phyloP scores from a whole-genome alignment of 2,797 vertebrate genomes.

The Sebastes baramenuke region DNA sequence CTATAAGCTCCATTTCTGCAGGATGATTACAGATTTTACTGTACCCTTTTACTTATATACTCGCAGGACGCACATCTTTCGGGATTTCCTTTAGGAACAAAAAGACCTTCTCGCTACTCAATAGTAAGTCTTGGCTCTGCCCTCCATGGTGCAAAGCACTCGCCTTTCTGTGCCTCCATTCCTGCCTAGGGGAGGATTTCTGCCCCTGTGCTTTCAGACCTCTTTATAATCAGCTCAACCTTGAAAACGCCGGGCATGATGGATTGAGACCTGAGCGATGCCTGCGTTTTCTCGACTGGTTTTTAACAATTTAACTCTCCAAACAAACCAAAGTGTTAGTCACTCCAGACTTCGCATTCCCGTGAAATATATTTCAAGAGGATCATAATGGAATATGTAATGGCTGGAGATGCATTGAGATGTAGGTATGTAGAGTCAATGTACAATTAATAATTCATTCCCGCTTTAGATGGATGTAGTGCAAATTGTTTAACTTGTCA shows the following conservation, averaged over 20 bases:
- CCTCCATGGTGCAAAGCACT: background rate
- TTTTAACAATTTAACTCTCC: background rate
- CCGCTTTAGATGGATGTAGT: background rate
- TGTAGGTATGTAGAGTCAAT: background rate
- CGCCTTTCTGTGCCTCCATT: background rate
- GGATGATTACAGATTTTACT: background rate
- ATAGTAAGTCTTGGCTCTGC: background rate
- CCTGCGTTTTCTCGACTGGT: background rate
- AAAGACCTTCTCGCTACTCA: background rate
- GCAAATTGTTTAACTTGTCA: background rate
- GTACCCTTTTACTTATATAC: background rate
- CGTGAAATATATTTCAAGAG: background rate
- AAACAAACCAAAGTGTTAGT: background rate
- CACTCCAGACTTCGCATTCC: background rate
- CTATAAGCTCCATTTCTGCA: background rate
- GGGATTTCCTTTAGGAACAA: background rate
- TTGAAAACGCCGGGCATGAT: background rate
- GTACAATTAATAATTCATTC: background rate
- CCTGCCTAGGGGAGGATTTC: background rate
- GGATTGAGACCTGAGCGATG: background rate
- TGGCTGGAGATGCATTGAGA: background rate
- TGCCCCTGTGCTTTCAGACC: constrained; percentile 4
- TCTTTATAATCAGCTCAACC: constrained; percentile 5
- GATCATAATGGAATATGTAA: background rate
- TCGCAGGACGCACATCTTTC: background rate